These are phyloP conservation scores for Chlorocebus sabaeus DNA, from an alignment of 2,113 vertebrate species.

Conservation along the genomic window DNA sequence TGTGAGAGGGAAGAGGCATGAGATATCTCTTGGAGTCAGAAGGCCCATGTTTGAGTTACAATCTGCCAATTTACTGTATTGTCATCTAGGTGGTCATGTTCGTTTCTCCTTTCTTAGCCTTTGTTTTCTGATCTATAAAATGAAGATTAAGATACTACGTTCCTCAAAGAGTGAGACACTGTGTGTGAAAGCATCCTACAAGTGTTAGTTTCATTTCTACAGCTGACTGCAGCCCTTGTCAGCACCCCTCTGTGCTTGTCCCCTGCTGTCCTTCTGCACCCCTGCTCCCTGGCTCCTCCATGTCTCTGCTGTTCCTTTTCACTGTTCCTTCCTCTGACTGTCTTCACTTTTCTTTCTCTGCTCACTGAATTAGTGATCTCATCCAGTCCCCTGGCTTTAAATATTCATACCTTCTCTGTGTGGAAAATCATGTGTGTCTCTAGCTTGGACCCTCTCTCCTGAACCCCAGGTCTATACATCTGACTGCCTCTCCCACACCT, in stretches of 20 bases:
- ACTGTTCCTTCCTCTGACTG: not conserved
- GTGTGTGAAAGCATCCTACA: not conserved
- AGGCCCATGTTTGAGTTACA: not conserved
- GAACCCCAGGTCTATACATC: not conserved
- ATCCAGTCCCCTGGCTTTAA: not conserved
- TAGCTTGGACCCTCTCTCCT: not conserved
- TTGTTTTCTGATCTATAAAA: too few species aligned
- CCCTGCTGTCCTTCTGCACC: not conserved
- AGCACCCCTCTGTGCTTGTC: too few species aligned
- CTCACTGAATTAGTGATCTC: not conserved
- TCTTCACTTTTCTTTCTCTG: not conserved
- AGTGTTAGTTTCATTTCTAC: not conserved
- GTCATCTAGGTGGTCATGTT: not conserved
- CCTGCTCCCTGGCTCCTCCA: not conserved
- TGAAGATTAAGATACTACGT: too few species aligned
- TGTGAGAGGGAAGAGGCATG: not conserved
- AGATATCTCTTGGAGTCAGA: too few species aligned
- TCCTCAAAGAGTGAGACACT: not conserved
- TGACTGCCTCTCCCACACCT: not conserved
- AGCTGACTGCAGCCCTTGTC: fast-evolving
- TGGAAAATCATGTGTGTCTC: not conserved
- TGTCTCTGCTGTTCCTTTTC: not conserved
- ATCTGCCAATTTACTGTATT: not conserved
- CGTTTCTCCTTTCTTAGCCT: not conserved
- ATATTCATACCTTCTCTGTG: not conserved